Percentiles rank a stretch among this genome's conserved stretches.
phyloP scores from a whole-genome alignment of 2,113 vertebrate species.

The Pterocles orientalis region DNA sequence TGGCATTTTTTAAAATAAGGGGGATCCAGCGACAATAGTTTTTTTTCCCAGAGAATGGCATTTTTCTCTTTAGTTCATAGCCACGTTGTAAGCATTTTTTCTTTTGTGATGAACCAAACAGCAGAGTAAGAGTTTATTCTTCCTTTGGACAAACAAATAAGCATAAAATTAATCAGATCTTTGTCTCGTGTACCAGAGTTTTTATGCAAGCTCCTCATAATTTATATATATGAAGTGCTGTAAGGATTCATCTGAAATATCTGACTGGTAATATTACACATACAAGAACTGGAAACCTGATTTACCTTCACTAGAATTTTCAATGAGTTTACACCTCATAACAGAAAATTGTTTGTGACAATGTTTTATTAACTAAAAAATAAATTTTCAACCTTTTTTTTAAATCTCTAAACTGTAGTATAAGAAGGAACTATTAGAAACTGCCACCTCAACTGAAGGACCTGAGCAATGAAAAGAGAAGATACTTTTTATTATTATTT shows the following conservation, averaged over 20 bases:
- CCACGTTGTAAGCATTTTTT: neutral
- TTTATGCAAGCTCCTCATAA: neutral
- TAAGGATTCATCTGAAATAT: neutral
- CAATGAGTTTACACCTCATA: neutral
- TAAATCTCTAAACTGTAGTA: neutral
- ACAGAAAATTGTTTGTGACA: neutral
- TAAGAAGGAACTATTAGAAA: neutral
- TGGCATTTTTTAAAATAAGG: neutral
- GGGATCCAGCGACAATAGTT: neutral
- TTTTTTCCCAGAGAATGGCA: neutral
- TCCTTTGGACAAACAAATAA: neutral
- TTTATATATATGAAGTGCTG: neutral
- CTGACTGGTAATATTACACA: neutral
- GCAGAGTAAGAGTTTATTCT: neutral
- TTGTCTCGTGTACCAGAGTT: neutral
- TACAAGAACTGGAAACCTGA: neutral
- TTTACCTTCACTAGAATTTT: neutral
- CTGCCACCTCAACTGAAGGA: neutral
- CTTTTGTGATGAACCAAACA: neutral
- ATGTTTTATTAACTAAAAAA: neutral
- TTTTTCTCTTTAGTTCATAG: neutral
- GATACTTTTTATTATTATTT: neutral
- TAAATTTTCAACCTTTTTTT: accelerated
- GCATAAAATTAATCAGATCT: neutral
- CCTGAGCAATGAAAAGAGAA: neutral